A percentile compares a stretch with the other conserved stretches of the same genome.
Conservation (phyloP, 2,113 vertebrate genomes). For the Craseonycteris thonglongyai region DNA sequence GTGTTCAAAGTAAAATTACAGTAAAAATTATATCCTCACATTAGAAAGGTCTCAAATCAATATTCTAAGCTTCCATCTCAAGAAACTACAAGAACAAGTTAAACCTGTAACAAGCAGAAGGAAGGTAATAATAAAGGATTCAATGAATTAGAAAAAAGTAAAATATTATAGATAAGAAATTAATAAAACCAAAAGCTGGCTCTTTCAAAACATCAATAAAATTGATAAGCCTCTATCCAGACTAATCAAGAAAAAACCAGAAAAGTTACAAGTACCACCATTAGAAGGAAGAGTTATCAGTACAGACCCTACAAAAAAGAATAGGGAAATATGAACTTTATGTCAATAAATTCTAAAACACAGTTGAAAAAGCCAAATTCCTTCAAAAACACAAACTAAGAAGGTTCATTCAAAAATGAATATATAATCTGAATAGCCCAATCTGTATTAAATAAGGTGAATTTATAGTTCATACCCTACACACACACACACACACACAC, state of each 20-base stretch:
- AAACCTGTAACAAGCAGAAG: not conserved
- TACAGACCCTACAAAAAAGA: not conserved
- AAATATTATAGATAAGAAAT: not conserved
- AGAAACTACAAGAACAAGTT: not conserved
- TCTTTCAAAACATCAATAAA: not conserved
- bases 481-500: not conserved
- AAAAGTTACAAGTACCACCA: not conserved
- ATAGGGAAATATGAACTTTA: not conserved
- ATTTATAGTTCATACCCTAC: not conserved
- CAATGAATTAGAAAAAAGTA: not conserved
- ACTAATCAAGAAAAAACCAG: not conserved
- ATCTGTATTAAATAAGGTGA: not conserved
- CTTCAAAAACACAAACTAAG: not conserved
- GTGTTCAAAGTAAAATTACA: not conserved
- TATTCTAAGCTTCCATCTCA: not conserved
- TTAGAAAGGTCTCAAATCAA: not conserved
- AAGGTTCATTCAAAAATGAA: not conserved
- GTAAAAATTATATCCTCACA: not conserved
- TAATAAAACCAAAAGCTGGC: not conserved
- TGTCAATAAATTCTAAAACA: not conserved
- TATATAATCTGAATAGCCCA: not conserved
- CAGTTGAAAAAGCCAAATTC: not conserved
- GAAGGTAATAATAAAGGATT: not conserved
- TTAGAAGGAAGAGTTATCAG: not conserved
- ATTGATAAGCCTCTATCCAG: not conserved